Percentiles rank a stretch among this genome's conserved stretches.
Evolutionary conservation across 2,113 vertebrate species (phyloP).

Genomic region (Uria lomvia): DNA sequence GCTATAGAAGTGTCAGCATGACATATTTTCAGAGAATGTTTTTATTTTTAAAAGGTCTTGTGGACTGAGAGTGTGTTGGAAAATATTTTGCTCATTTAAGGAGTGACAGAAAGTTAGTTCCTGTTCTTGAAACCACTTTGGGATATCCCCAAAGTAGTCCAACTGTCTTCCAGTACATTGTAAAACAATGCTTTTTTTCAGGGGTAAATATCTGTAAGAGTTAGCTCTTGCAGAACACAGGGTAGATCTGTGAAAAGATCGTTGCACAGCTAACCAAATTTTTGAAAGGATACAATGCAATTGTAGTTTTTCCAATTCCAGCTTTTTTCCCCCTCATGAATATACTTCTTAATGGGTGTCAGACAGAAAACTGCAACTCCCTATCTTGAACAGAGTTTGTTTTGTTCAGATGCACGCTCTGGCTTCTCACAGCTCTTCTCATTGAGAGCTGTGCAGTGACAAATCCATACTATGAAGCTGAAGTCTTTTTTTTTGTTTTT

Average conservation of each 20-base stretch:
- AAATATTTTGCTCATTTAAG: not conserved
- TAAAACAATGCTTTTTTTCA: not conserved
- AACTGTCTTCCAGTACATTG: not conserved
- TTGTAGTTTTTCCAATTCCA: not conserved
- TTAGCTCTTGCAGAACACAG: not conserved
- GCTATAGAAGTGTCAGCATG: not conserved
- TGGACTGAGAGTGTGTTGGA: not conserved
- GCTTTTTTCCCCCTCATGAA: conserved; percentile 13
- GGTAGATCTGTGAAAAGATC: not conserved
- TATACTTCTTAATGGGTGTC: conserved; percentile 36
- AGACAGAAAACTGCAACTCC: conserved; percentile 18
- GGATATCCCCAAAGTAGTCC: not conserved
- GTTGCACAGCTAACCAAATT: not conserved
- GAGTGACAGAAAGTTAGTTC: not conserved
- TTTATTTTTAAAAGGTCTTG: not conserved
- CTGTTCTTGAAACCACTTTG: not conserved
- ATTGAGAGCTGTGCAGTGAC: conserved; percentile 51
- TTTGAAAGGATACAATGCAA: not conserved
- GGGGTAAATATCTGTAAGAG: not conserved
- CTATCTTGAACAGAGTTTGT: conserved; percentile 60
- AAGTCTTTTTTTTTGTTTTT: conserved; percentile 63
- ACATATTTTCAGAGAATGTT: not conserved
- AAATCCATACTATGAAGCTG: conserved; percentile 66
- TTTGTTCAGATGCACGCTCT: conserved; percentile 67
- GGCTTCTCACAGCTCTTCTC: conserved; percentile 57